Evolutionary conservation across 2,797 vertebrate species (phyloP).

Genomic region (Tinamus major): DNA sequence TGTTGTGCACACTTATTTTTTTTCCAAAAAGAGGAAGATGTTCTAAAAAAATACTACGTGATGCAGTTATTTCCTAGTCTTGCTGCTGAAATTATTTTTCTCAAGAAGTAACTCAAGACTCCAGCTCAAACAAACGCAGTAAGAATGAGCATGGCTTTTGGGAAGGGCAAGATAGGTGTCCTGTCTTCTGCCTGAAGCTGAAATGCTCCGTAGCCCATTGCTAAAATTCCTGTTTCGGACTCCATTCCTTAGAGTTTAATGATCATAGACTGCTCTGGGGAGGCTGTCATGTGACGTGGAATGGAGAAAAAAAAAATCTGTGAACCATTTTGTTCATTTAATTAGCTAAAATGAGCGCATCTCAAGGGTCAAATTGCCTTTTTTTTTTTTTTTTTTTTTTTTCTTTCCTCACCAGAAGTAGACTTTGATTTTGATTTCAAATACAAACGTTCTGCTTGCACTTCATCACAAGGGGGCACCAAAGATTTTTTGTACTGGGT

Average conservation of each 20-base stretch:
- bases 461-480: constrained; percentile 61
- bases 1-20: neutral
- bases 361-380: neutral
- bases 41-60: neutral
- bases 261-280: neutral
- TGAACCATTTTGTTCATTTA: neutral
- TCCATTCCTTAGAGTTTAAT: neutral
- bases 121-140: neutral
- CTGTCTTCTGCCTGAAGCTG: neutral
- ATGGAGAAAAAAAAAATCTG: neutral
- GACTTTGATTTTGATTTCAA: neutral
- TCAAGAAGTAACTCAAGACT: neutral
- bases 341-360: neutral
- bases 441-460: neutral
- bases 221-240: neutral
- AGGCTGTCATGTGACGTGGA: neutral
- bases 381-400: neutral
- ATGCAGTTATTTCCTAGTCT: neutral
- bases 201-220: neutral
- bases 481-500: constrained; percentile 39
- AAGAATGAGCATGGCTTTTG: neutral
- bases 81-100: neutral
- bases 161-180: neutral
- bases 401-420: neutral
- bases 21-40: too few relatives aligned